Base-by-base conservation (phyloP, 2,797 vertebrate genomes). In the Spheniscus humboldti region DNA sequence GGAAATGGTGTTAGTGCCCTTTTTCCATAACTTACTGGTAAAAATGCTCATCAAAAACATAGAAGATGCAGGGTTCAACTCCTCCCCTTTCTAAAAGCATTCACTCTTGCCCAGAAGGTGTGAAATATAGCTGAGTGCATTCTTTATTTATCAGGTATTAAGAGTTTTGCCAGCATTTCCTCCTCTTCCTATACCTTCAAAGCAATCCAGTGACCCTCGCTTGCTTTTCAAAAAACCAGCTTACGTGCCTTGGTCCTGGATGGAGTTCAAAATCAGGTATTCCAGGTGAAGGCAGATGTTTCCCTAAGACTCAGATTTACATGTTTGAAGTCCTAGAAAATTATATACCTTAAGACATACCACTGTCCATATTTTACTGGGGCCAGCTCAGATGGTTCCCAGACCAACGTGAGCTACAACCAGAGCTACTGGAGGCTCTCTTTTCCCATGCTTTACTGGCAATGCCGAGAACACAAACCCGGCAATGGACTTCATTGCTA, bases 301-400 rank as follows among this genome's bases (percentile, higher is more conserved):
- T 56, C 71, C 75, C 59, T 17, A 17, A 60, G 41, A 66, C 50
- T 79, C 47, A 16, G 22, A 74, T 66, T 41, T 45, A n/a, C 28
- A 13, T 1, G 18, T 76, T 3, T 67, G 33, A 67, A 77, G 64
- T 41, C 24, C 60, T 35, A 71, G 48, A 25, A 30, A 62, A 88
- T 39, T 1, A 37, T 1, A 13, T 0, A 11, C 33, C 39, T 75
- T 35, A 19, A 35, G 62, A 39, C 4, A 9, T 2, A 14, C 11
- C 28, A 17, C 50, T 66, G 64, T 17, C 56, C 3, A 0, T 22
- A 4, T 35, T 63, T 45, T 3, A 13, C 27, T 41, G 45, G 66
- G 67, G 35, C 31, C 57, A 72, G 66, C 66, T 37, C 23, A 9
- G 27, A 7, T 0, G 4, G 27, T 20, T 37, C 59, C 79, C 80